These are phyloP conservation scores for Fundulus diaphanus DNA, from an alignment of 2,797 vertebrate species.

Conservation along the genomic window DNA sequence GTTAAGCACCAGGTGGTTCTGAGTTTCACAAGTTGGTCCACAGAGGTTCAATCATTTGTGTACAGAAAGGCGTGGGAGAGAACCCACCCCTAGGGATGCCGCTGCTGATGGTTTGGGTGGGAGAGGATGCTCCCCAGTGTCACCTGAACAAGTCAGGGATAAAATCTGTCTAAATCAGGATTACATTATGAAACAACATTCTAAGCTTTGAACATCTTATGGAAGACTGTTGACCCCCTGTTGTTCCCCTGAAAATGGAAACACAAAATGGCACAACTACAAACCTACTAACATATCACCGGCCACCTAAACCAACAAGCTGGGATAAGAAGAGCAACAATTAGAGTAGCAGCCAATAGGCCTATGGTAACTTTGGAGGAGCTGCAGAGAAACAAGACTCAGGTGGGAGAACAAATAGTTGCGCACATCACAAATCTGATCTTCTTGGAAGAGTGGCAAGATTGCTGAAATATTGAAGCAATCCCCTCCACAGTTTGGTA, in stretches of 20 bases:
- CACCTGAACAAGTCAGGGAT: too few relatives aligned
- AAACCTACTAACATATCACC: not conserved
- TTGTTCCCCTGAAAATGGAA: not conserved
- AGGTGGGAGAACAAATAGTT: too few relatives aligned
- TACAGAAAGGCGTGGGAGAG: too few relatives aligned
- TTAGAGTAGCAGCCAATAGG: not conserved
- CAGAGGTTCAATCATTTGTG: too few relatives aligned
- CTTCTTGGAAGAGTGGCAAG: not conserved
- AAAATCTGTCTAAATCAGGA: not conserved
- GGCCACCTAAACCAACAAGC: too few relatives aligned
- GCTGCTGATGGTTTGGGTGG: too few relatives aligned
- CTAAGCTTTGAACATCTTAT: not conserved
- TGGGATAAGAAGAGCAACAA: not conserved
- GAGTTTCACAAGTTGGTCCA: too few relatives aligned
- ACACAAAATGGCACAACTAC: not conserved
- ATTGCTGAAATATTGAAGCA: not conserved
- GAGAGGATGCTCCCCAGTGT: too few relatives aligned
- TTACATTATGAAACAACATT: not conserved
- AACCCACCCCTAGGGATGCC: too few relatives aligned
- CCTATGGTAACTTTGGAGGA: not conserved
- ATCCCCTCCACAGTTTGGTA: not conserved
- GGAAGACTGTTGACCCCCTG: not conserved
- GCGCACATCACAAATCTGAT: too few relatives aligned
- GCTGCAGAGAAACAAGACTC: not conserved
- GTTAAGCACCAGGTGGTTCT: too few relatives aligned